Percentiles rank a stretch among this genome's conserved stretches.
Evolutionary conservation across 37 sponge, comb jelly and placozoan genomes (phyloP).

Genomic region (Ephydatia muelleri): DNA sequence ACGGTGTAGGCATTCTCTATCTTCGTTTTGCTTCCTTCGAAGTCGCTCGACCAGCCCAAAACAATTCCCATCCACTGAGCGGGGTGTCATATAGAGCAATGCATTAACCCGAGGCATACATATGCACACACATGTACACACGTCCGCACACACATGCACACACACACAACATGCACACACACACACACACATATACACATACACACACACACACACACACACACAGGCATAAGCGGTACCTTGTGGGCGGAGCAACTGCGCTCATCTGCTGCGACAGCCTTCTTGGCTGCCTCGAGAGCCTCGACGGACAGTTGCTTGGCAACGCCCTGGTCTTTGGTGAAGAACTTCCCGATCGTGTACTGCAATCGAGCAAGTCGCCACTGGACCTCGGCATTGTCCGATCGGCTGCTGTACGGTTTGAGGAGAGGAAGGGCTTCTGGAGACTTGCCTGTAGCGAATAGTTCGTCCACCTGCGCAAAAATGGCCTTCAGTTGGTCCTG

Average conservation of each 20-base stretch:
- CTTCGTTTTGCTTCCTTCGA: conserved; percentile 61
- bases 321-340: conserved; percentile 12
- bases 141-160: no score
- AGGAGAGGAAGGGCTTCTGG: conserved; percentile 43
- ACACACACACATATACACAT: no score
- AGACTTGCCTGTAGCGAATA: conserved; percentile 37
- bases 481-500: background rate
- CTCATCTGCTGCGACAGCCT: conserved; percentile 39
- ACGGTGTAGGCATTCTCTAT: conserved; percentile 65
- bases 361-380: conserved; percentile 57
- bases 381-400: conserved; percentile 17
- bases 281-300: conserved; percentile 21
- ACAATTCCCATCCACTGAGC: conserved; percentile 69
- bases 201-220: no score
- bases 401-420: conserved; percentile 9
- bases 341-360: conserved; percentile 44
- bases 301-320: conserved; percentile 35
- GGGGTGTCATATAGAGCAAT: no score
- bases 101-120: no score
- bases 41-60: conserved; percentile 32
- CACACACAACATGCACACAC: no score
- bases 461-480: conserved; percentile 35
- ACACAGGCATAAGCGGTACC: conserved; percentile 28
- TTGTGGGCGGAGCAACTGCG: conserved; percentile 35
- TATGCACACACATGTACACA: no score